Evolutionary conservation across 1,140 invertebrate genomes (phyloP).

Genomic region (Drosophila burlai): DNA sequence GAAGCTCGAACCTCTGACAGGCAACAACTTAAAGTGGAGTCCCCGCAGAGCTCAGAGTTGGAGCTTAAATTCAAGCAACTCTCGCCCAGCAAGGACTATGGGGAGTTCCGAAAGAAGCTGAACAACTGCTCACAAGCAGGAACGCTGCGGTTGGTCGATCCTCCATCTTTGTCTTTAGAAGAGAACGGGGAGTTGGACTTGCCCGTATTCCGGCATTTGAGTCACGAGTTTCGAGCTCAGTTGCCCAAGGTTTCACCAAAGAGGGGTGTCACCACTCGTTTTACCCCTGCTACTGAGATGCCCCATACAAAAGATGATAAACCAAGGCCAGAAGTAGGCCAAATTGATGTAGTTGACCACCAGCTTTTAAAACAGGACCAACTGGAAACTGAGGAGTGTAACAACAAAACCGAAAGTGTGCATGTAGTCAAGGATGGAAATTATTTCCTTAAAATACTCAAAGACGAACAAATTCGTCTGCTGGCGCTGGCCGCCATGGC

Average conservation of each 20-base stretch:
- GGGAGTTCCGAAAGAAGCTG: slow-evolving; percentile 85
- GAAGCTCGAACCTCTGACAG: slow-evolving; percentile 1
- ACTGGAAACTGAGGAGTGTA: slow-evolving; percentile 37
- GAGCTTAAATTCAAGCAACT: slow-evolving; percentile 76
- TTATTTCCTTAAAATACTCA: slow-evolving; percentile 91
- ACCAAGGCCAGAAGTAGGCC: background rate
- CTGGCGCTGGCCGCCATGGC: slow-evolving; percentile 88
- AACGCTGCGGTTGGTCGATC: slow-evolving; percentile 11
- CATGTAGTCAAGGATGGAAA: slow-evolving; percentile 87
- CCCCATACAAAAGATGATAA: slow-evolving; percentile 6
- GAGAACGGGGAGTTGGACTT: slow-evolving; percentile 82
- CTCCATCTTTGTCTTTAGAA: background rate
- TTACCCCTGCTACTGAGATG: slow-evolving; percentile 57
- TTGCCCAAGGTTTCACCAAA: slow-evolving; percentile 89
- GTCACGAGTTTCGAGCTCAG: slow-evolving; percentile 94
- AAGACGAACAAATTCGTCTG: slow-evolving; percentile 90
- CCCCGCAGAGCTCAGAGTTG: slow-evolving; percentile 57
- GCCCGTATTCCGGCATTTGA: slow-evolving; percentile 92
- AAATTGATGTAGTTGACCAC: slow-evolving; percentile 64
- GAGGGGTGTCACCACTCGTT: slow-evolving; percentile 66
- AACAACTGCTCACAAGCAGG: slow-evolving; percentile 81
- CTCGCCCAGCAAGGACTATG: slow-evolving; percentile 83
- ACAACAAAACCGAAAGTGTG: slow-evolving; percentile 27
- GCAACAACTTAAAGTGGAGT: slow-evolving; percentile 24
- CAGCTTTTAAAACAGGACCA: slow-evolving; percentile 12